phyloP scores from a whole-genome alignment of 2,113 vertebrate species.

The Peromyscus maniculatus region DNA sequence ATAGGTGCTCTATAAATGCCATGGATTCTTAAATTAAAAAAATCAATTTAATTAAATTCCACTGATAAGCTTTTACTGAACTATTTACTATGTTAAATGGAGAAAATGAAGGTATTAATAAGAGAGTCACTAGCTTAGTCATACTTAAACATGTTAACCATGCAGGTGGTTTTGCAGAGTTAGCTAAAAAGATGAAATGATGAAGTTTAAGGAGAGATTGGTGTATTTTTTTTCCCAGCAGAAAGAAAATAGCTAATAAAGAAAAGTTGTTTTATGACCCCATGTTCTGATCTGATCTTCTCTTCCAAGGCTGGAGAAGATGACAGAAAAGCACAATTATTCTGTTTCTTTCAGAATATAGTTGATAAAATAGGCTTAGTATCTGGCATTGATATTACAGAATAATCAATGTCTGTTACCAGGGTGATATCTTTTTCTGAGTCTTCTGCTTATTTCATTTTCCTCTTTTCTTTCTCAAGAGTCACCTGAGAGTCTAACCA shows the following conservation, averaged over 20 bases:
- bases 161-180: background rate
- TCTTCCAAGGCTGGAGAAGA: background rate
- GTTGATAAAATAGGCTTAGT: slow-evolving; percentile 30
- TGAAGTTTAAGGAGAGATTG: background rate
- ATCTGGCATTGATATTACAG: background rate
- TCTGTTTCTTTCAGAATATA: background rate
- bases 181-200: background rate
- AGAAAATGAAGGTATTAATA: background rate
- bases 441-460: slow-evolving; percentile 43
- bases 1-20: background rate
- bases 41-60: slow-evolving; percentile 39
- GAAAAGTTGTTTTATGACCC: background rate
- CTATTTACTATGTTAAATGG: background rate
- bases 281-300: background rate
- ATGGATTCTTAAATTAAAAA: slow-evolving; percentile 9
- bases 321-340: background rate
- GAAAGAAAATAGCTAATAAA: background rate
- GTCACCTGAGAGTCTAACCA: slow-evolving; percentile 87
- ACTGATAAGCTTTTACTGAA: slow-evolving; percentile 1
- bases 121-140: background rate
- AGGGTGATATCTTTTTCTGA: background rate
- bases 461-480: slow-evolving; percentile 86
- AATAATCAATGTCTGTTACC: background rate
- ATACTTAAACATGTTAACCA: background rate
- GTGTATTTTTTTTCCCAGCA: background rate